Evolutionary conservation across 2,113 vertebrate genomes (phyloP).

Genomic region (Tonatia bakeri): DNA sequence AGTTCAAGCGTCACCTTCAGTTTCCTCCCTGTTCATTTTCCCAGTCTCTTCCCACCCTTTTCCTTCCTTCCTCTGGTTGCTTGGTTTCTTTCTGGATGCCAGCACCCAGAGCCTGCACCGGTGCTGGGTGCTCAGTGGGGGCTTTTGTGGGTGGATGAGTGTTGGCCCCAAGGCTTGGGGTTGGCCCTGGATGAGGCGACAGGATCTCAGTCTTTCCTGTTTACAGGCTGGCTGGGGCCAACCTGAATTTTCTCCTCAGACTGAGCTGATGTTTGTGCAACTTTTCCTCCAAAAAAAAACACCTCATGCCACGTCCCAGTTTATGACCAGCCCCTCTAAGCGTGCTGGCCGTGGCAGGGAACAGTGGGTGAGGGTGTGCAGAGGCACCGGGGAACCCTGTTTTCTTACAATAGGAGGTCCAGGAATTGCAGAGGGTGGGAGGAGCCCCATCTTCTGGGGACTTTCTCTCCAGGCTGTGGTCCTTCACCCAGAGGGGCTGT

Average conservation of each 20-base stretch:
- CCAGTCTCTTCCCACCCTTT: not conserved
- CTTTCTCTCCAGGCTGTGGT: too few relatives aligned
- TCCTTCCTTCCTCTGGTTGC: not conserved
- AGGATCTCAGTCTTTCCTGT: not conserved
- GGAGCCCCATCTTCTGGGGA: not conserved
- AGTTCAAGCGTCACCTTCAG: not conserved
- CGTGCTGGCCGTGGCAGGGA: not conserved
- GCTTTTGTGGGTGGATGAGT: not conserved
- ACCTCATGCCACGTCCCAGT: not conserved
- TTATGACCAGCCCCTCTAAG: not conserved
- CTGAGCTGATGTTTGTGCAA: not conserved
- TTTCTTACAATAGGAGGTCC: not conserved
- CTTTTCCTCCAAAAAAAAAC: not conserved
- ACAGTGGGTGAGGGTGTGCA: not conserved
- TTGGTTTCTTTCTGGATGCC: not conserved
- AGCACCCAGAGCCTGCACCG: not conserved
- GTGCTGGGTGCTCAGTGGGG: accelerated
- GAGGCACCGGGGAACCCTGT: not conserved
- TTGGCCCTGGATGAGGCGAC: not conserved
- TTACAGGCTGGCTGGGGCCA: not conserved
- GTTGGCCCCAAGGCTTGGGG: not conserved
- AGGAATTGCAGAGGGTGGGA: not conserved
- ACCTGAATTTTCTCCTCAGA: not conserved
- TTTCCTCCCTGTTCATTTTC: not conserved
- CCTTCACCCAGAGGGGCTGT: not conserved